Base-by-base conservation (phyloP, 2,113 vertebrate genomes). In the Sula dactylatra region DNA sequence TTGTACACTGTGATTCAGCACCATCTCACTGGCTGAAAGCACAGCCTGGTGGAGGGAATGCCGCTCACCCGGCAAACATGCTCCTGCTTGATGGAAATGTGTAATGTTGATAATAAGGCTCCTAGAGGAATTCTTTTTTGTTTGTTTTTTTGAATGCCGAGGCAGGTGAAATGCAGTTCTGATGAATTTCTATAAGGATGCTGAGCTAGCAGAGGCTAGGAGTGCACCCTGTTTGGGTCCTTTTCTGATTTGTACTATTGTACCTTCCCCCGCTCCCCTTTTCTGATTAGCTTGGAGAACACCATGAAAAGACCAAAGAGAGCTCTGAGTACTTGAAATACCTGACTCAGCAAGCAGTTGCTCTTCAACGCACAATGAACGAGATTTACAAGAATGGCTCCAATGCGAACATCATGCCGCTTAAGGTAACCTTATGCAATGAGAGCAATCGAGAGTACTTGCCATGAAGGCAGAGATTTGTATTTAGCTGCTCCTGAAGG, bases 381-480 rank as follows among this genome's bases (percentile, higher is more conserved):
- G 99, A 99, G 97, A 99, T 99, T 95, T 99, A 99, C 98, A 99
- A 99, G 97, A 99, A 99, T 0, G 99, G 99, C 97, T 99, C 99
- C 95, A 99, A 98, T 0, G 99, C 99, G 59, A 99, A 99, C 97
- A 99, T 99, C 98, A 98, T 99, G 94, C 99, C 99, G 2, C 99
- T 99, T 22, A 99, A 99, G 98, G 99, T 99, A 86, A 70, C 82
- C 79, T 12, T 1, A 3, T 0, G 77, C 49, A 2, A 13, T 3
- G 6, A 16, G 4, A 6, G 17, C 4, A 0, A 6, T 5, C 3
- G 11, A 9, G 49, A 18, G 49, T 2, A 1, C 50, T 34, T 29
- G 58, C 27, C 10, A 1, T 0, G 56, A 15, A 24, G 56, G 11
- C 82, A 42, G 32, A 16, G 10, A 0, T 3, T 0, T 12, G 42